Evolutionary conservation across 2,888 invertebrate genomes (phyloP).

Genomic region (Mesorhabditis spiculigera): DNA sequence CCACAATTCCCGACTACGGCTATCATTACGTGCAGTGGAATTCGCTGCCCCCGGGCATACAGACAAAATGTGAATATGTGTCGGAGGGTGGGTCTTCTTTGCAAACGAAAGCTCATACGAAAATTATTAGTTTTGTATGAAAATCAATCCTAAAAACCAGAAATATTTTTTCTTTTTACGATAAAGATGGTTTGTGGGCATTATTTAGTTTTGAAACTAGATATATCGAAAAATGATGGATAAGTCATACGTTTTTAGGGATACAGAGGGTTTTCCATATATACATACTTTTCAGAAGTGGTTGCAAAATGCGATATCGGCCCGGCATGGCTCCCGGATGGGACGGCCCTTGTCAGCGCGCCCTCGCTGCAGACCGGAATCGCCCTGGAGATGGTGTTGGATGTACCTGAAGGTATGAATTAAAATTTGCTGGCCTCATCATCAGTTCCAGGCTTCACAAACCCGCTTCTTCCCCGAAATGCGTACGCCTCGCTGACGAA

Average conservation of each 20-base stretch:
- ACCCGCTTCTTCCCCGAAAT: slow-evolving; percentile 43
- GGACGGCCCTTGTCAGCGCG: slow-evolving; percentile 63
- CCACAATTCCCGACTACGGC: slow-evolving; percentile 65
- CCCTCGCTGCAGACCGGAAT: slow-evolving; percentile 63
- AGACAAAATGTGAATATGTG: slow-evolving; percentile 61
- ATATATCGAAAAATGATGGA: no score
- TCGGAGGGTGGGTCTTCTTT: slow-evolving; percentile 54
- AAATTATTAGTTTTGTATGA: background rate
- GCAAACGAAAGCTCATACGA: background rate
- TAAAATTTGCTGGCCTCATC: background rate
- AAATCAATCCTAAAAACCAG: background rate
- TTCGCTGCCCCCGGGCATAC: slow-evolving; percentile 61
- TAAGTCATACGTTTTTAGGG: no score
- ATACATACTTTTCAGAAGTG: slow-evolving; percentile 21
- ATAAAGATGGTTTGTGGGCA: no score
- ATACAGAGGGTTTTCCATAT: no score
- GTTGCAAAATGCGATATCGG: slow-evolving; percentile 39
- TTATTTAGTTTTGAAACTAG: no score
- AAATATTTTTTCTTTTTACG: background rate
- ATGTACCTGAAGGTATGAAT: slow-evolving; percentile 59
- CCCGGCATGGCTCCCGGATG: slow-evolving; percentile 63
- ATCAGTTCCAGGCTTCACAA: slow-evolving; percentile 43
- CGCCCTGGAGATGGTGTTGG: slow-evolving; percentile 63
- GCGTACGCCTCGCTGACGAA: slow-evolving; percentile 40
- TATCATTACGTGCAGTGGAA: slow-evolving; percentile 63